Evolutionary conservation across 1,140 invertebrate species (phyloP).

Genomic region (Stegodyphus mimosarum): DNA sequence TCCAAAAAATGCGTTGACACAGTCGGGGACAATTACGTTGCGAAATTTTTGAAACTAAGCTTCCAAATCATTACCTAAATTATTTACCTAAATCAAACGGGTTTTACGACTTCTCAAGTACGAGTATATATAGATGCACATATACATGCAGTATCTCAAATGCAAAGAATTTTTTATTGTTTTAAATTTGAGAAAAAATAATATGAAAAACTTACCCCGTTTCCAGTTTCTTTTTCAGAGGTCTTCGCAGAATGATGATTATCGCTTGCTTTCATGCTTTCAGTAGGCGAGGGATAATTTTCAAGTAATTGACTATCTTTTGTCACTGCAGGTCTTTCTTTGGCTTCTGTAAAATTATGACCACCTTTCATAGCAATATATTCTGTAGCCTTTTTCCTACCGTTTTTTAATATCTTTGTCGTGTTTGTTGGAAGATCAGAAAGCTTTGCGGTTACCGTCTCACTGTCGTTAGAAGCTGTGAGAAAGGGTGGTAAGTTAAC

Average conservation of each 20-base stretch:
- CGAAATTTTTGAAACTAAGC: too few relatives aligned
- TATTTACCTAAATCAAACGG: too few relatives aligned
- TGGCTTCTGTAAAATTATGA: conserved; percentile 14
- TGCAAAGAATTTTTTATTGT: too few relatives aligned
- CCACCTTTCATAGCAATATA: background rate
- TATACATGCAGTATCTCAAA: too few relatives aligned
- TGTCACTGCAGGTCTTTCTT: conserved; percentile 25
- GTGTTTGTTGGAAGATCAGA: conserved; percentile 17
- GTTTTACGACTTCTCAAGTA: too few relatives aligned
- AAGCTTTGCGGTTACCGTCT: conserved; percentile 37
- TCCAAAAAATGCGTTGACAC: too few relatives aligned
- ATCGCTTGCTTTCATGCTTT: conserved; percentile 1
- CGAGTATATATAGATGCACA: too few relatives aligned
- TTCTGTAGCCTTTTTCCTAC: conserved; percentile 23
- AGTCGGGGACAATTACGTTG: too few relatives aligned
- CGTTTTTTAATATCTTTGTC: background rate
- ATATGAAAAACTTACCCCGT: conserved; percentile 7
- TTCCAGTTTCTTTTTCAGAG: conserved; percentile 19
- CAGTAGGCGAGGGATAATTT: background rate
- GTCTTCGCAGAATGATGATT: background rate
- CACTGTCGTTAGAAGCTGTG: conserved; percentile 42
- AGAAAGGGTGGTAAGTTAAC: conserved; percentile 8
- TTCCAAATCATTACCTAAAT: too few relatives aligned
- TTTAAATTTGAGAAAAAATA: too few relatives aligned
- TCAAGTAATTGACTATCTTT: conserved; percentile 26